Evolutionary conservation across 2,113 vertebrate genomes (phyloP).

Genomic region (Pelmatolapia mariae): DNA sequence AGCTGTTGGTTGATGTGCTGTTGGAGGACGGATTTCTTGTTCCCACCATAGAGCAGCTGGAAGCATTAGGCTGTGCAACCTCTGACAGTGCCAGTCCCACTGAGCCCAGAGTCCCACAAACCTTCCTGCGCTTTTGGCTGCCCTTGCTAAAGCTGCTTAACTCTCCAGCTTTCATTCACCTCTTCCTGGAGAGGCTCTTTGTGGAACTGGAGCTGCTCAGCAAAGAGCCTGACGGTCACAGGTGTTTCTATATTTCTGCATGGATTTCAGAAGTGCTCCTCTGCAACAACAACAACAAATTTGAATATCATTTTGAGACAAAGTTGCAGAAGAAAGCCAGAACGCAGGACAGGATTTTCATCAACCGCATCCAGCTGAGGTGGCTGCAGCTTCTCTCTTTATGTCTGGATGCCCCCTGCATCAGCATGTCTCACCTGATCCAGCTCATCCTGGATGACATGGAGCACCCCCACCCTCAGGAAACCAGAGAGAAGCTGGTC

Average conservation of each 20-base stretch:
- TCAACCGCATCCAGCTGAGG: conserved; percentile 72
- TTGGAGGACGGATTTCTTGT: conserved; percentile 88
- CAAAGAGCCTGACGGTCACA: conserved; percentile 56
- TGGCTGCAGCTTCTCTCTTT: too few relatives aligned
- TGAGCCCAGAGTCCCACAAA: too few relatives aligned
- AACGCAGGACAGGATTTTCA: conserved; percentile 75
- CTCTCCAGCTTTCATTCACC: conserved; percentile 76
- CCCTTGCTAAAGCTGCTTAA: conserved; percentile 82
- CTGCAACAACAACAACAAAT: conserved; percentile 71
- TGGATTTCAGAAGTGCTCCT: conserved; percentile 86
- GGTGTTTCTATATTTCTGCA: conserved; percentile 77
- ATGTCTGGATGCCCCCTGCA: conserved; percentile 85
- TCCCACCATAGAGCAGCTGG: conserved; percentile 83
- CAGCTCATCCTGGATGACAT: too few relatives aligned
- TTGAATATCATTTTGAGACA: conserved; percentile 51
- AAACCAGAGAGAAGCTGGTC: too few relatives aligned
- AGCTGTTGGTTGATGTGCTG: conserved; percentile 75
- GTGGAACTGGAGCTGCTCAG: conserved; percentile 73
- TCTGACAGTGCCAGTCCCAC: too few relatives aligned
- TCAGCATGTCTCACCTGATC: too few relatives aligned
- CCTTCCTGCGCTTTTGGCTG: conserved; percentile 87
- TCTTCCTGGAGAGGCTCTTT: conserved; percentile 85
- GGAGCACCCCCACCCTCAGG: too few relatives aligned
- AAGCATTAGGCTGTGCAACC: conserved; percentile 77
- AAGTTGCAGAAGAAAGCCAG: conserved; percentile 65